Evolutionary conservation across 2,797 vertebrate genomes (phyloP).

Genomic region (Coccyzus lansbergi): DNA sequence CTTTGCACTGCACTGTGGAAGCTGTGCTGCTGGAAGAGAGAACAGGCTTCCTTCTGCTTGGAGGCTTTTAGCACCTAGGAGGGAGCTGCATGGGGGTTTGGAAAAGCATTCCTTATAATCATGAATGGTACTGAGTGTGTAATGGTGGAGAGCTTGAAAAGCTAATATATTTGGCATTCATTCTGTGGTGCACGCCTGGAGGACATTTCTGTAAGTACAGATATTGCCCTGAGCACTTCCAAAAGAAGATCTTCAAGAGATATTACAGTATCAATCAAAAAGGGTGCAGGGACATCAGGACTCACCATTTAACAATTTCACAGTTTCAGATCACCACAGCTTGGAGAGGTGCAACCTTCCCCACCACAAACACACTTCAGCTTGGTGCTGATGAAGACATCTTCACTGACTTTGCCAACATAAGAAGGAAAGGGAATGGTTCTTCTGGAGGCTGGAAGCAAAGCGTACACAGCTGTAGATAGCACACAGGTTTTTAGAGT

Average conservation of each 20-base stretch:
- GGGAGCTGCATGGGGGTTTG: not conserved
- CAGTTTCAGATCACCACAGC: not conserved
- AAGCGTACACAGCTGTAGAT: not conserved
- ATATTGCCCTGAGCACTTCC: not conserved
- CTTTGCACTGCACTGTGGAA: not conserved
- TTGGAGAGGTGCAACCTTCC: not conserved
- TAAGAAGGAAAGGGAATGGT: not conserved
- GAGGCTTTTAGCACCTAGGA: not conserved
- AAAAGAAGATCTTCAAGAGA: not conserved
- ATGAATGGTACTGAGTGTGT: not conserved
- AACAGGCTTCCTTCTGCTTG: not conserved
- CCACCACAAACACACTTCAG: not conserved
- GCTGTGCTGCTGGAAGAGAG: not conserved
- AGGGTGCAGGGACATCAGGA: no score
- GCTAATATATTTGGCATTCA: rapidly evolving
- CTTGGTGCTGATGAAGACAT: not conserved
- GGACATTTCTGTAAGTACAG: not conserved
- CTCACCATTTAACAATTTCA: not conserved
- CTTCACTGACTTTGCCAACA: not conserved
- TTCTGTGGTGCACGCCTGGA: not conserved
- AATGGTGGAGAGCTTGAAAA: not conserved
- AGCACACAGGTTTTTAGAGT: not conserved
- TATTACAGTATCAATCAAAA: not conserved
- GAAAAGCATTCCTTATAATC: not conserved
- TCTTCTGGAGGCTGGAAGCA: not conserved